phyloP scores from a whole-genome alignment of 2,888 invertebrate genomes.

The Rhamnusium bicolor region DNA sequence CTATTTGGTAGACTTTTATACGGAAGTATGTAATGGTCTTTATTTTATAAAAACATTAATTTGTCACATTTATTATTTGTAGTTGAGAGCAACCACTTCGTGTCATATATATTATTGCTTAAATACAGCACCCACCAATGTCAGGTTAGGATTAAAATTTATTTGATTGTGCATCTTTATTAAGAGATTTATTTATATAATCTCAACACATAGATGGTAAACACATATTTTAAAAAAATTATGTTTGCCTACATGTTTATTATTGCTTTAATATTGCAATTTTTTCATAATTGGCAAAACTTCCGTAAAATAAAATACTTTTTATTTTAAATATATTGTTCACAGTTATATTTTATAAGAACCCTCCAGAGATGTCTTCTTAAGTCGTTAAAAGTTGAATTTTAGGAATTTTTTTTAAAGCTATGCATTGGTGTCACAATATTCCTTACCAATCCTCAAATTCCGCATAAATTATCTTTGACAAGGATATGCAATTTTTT shows the following conservation, averaged over 20 bases:
- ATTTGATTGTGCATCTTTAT: constrained; percentile 12
- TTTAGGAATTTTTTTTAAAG: not conserved
- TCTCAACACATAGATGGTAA: not conserved
- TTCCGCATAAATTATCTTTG: not conserved
- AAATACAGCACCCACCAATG: not conserved
- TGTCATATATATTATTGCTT: not conserved
- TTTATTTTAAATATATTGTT: no score
- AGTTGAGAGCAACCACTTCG: not conserved
- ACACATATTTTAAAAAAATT: not conserved
- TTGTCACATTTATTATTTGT: not conserved
- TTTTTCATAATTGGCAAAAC: not conserved
- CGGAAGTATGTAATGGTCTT: not conserved
- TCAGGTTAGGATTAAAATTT: not conserved
- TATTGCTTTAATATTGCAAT: constrained; percentile 15
- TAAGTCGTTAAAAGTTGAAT: not conserved
- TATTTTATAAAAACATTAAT: not conserved
- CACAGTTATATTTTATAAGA: no score
- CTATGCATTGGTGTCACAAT: not conserved
- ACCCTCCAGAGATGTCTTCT: constrained; percentile 19
- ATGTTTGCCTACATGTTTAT: not conserved
- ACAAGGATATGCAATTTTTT: no score
- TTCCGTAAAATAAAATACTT: no score
- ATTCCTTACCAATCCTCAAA: not conserved
- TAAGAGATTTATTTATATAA: not conserved
- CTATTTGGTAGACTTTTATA: no score